Evolutionary conservation across 2,888 invertebrate species (phyloP).

Genomic region (Choreutis nemorana): DNA sequence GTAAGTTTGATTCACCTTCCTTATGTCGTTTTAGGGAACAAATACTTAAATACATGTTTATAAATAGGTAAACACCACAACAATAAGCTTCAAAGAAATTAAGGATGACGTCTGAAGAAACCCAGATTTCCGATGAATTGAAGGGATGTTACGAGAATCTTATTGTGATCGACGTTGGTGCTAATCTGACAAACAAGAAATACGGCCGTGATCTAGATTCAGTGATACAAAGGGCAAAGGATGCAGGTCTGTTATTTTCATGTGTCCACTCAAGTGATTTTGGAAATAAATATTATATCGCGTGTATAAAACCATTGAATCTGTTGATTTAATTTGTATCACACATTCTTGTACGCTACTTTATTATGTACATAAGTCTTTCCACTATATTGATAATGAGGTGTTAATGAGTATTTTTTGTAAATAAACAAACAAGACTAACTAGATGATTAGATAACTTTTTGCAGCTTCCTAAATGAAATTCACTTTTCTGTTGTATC

Average conservation of each 20-base stretch:
- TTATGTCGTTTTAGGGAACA: conserved; percentile 6
- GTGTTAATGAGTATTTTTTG: no score
- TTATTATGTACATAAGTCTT: no score
- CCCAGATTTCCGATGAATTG: conserved; percentile 63
- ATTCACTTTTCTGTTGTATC: no score
- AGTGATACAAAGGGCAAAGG: conserved; percentile 90
- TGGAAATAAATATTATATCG: conserved; percentile 13
- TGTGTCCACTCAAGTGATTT: conserved; percentile 2
- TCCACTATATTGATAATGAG: no score
- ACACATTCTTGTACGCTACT: not conserved
- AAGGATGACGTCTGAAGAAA: conserved; percentile 63
- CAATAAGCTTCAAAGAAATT: conserved; percentile 56
- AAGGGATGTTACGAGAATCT: conserved; percentile 90
- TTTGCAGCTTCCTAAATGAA: no score
- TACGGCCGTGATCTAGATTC: conserved; percentile 91
- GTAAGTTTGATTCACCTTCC: conserved; percentile 40
- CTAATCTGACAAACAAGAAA: conserved; percentile 93
- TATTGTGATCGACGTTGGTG: conserved; percentile 90
- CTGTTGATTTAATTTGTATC: no score
- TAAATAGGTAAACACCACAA: conserved; percentile 54
- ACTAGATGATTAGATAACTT: no score
- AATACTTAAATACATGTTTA: conserved; percentile 8
- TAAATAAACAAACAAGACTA: no score
- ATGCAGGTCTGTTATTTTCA: conserved; percentile 83
- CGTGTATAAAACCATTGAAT: conserved; percentile 20